Evolutionary conservation across 2,888 invertebrate genomes (phyloP).

Genomic region (Drosophila nigricruria): DNA sequence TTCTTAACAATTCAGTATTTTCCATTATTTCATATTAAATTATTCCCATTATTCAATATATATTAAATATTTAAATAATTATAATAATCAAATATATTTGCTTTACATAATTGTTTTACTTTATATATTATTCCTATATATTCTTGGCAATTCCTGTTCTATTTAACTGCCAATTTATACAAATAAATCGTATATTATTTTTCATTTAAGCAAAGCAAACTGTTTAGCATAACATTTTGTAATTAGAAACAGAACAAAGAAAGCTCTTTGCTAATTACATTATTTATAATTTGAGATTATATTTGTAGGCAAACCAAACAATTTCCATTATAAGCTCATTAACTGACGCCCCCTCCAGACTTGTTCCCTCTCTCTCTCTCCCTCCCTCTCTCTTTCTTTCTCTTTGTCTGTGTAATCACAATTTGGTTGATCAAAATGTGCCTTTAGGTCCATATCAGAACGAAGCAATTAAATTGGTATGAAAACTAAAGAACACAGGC

Average conservation of each 20-base stretch:
- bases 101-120: no score
- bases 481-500: conserved; percentile 9
- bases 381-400: not conserved
- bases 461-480: conserved; percentile 39
- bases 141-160: not conserved
- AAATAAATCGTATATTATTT: not conserved
- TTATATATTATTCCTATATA: no score
- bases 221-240: conserved; percentile 11
- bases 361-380: not conserved
- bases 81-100: no score
- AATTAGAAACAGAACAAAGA: conserved; percentile 7
- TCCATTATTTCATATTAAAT: no score
- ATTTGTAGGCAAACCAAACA: conserved; percentile 22
- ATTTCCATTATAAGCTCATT: conserved; percentile 74
- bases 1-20: no score
- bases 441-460: conserved; percentile 35
- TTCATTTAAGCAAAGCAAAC: not conserved
- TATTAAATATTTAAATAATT: no score
- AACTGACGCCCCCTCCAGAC: conserved; percentile 42
- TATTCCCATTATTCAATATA: no score
- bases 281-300: conserved; percentile 23
- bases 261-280: conserved; percentile 28
- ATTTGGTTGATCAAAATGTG: conserved; percentile 43
- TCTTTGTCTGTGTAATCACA: conserved; percentile 38
- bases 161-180: not conserved